Evolutionary conservation across 2,113 vertebrate species (phyloP).

Genomic region (Siphamia tubifer): DNA sequence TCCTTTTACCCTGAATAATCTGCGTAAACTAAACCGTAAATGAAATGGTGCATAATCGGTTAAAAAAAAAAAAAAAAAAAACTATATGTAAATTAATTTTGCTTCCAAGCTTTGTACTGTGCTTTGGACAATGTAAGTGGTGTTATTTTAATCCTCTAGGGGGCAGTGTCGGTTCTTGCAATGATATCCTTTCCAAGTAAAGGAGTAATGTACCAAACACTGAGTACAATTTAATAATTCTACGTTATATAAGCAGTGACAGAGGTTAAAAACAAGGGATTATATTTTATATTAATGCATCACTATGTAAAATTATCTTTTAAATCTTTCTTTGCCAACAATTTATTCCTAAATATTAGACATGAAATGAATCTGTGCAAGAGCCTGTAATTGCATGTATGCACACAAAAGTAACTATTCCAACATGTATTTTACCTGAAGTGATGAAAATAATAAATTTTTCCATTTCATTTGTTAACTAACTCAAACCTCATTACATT

Average conservation of each 20-base stretch:
- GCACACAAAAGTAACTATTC: neutral
- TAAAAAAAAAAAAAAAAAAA: no score
- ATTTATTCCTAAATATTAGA: no score
- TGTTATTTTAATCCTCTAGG: conserved; percentile 25
- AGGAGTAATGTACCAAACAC: neutral
- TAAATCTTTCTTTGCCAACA: no score
- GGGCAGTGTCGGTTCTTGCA: conserved; percentile 54
- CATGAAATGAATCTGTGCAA: neutral
- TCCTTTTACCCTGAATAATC: no score
- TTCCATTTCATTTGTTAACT: neutral
- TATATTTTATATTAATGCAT: no score
- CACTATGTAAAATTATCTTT: no score
- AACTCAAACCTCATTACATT: neutral
- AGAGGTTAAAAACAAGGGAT: neutral
- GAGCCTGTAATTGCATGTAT: neutral
- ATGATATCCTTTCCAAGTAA: neutral
- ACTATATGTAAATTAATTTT: no score
- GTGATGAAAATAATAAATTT: neutral
- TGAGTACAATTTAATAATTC: no score
- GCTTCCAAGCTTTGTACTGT: neutral
- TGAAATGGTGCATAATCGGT: no score
- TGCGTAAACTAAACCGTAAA: no score
- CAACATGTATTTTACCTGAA: neutral
- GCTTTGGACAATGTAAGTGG: neutral
- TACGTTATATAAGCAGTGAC: neutral